A percentile compares a stretch with the other conserved stretches of the same genome.
Conservation (phyloP, 2,888 invertebrate genomes). For the Drosophila peninsularis region DNA sequence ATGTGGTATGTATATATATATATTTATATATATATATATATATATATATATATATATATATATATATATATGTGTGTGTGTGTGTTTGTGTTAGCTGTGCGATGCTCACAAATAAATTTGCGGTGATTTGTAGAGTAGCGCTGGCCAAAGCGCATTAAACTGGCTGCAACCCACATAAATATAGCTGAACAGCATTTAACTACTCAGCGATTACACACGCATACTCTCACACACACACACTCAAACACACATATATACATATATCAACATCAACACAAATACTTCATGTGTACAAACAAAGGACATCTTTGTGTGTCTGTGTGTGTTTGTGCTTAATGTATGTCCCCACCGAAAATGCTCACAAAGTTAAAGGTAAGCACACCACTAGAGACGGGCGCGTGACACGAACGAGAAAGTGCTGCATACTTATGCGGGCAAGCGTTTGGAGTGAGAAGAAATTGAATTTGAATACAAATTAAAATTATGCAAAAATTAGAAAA, state of each 20-base stretch:
- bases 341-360: conserved; percentile 45
- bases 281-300: conserved; percentile 21
- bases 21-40: no score
- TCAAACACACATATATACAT: neutral
- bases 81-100: conserved; percentile 28
- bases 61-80: neutral
- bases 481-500: no score
- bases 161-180: conserved; percentile 50
- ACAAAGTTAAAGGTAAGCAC: conserved; percentile 7
- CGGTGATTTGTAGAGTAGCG: conserved; percentile 68
- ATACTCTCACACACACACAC: neutral
- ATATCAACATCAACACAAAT: neutral
- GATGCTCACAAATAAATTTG: conserved; percentile 63
- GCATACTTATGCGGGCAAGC: neutral
- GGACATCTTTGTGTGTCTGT: conserved; percentile 19
- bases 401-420: neutral
- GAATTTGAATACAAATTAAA: no score
- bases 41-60: no score
- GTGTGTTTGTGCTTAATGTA: conserved; percentile 43
- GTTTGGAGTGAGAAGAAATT: no score
- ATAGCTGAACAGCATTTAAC: conserved; percentile 57
- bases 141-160: conserved; percentile 57
- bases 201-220: conserved; percentile 53
- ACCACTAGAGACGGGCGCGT: conserved; percentile 8
- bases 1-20: neutral